Evolutionary conservation across 2,113 vertebrate species (phyloP).

Genomic region (Pristiophorus japonicus): DNA sequence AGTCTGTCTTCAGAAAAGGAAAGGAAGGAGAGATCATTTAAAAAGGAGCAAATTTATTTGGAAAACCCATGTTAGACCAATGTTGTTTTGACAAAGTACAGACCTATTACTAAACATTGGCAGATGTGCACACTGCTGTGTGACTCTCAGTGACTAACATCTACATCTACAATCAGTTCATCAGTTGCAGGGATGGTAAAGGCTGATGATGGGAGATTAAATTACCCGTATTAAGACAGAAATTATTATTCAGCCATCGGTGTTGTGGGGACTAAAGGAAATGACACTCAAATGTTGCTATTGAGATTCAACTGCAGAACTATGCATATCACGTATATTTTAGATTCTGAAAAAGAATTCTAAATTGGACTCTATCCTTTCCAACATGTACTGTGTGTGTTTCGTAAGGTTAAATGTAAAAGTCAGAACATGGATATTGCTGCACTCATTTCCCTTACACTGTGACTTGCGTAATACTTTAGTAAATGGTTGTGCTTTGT

Average conservation of each 20-base stretch:
- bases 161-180: not conserved
- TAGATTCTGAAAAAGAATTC: constrained; percentile 26
- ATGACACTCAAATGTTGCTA: constrained; percentile 17
- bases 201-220: constrained; percentile 2
- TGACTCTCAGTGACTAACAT: not conserved
- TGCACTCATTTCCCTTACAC: not conserved
- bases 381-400: not conserved
- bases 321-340: constrained; percentile 13
- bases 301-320: constrained; percentile 16
- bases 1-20: not conserved
- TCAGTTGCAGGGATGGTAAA: not conserved
- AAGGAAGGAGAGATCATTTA: not conserved
- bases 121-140: not conserved
- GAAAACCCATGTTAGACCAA: not conserved
- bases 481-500: not conserved
- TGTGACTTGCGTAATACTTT: constrained; percentile 26
- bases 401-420: constrained; percentile 32
- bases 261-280: not conserved
- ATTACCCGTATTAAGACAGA: not conserved
- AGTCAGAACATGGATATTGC: not conserved
- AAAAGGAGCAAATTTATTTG: not conserved
- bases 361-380: not conserved
- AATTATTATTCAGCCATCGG: constrained; percentile 12
- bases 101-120: not conserved
- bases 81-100: not conserved